Percentiles rank a stretch among this genome's conserved stretches.
Evolutionary conservation across 2,888 invertebrate species (phyloP).

Genomic region (Axea sp.): DNA sequence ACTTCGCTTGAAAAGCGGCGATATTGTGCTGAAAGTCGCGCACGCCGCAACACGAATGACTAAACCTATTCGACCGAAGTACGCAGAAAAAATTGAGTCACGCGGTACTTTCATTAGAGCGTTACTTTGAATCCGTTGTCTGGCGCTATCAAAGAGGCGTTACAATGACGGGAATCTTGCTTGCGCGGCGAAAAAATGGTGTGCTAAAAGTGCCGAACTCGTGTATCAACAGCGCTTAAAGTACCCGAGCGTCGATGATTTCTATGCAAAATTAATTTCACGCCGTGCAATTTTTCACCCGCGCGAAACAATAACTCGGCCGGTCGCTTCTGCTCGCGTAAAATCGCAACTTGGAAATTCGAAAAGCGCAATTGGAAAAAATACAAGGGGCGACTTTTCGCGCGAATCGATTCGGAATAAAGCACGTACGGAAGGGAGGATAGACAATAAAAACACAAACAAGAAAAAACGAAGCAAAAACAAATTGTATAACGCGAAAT

Average conservation of each 20-base stretch:
- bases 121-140: slow-evolving; percentile 24
- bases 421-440: background rate
- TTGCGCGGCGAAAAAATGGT: slow-evolving; percentile 14
- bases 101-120: slow-evolving; percentile 22
- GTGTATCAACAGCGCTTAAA: slow-evolving; percentile 6
- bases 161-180: slow-evolving; percentile 16
- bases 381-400: too few species aligned
- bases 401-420: background rate
- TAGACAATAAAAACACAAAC: background rate
- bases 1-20: too few species aligned
- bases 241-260: slow-evolving; percentile 1
- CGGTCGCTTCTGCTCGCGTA: too few species aligned
- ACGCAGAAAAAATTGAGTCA: slow-evolving; percentile 22
- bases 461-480: slow-evolving; percentile 2
- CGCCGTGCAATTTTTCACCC: background rate
- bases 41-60: too few species aligned
- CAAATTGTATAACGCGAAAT: slow-evolving; percentile 8
- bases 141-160: slow-evolving; percentile 19
- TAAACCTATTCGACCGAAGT: too few species aligned
- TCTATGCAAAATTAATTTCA: slow-evolving; percentile 1
- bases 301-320: too few species aligned
- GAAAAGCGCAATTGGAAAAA: too few species aligned
- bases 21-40: background rate
- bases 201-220: slow-evolving; percentile 6
- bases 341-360: too few species aligned